Base-by-base conservation (phyloP, 2,113 vertebrate genomes). In the Ictidomys tridecemlineatus region DNA sequence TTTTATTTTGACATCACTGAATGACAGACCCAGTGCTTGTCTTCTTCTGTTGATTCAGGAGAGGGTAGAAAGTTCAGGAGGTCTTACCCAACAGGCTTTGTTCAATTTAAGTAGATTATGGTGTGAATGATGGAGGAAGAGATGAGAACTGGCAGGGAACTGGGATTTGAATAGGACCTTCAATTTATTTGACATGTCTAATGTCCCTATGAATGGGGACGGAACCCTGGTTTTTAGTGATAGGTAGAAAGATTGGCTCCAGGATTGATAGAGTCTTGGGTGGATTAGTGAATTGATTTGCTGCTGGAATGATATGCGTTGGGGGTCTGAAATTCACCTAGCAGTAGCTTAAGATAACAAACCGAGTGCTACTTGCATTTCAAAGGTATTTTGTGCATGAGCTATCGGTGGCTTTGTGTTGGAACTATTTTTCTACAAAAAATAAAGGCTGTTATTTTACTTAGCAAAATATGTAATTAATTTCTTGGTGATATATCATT, bases 121-220 rank as follows among this genome's bases (percentile, higher is more conserved):
- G 91, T 14, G 8, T 97, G 95, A 98, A 98, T 67, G 97, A 98
- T 98, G 88, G 93, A 96, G 45, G 45, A 65, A 85, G 85, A 97
- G 95, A 98, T 98, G 92, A 96, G 96, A 97, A 87, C 82, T 97
- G 98, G 96, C 98, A 98, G 97, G 96, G 96, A 97, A 85, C 93
- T 98, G 90, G 97, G 93, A 98, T 98, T 98, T 98, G 98, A 98
- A 97, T 97, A 96, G 97, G 96, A 95, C 97, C 94, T 98, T 98
- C 98, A 97, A 72, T 98, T 96, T 97, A 74, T 95, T 97, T 98
- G 98, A 98, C 96, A 83, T 48, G 16, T 93, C 92, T 98, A 97
- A 96, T 96, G 96, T 98, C 97, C 96, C 96, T 98, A 96, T 97
- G 98, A 98, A 89, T 92, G 94, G 85, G 86, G 95, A 74, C 0